phyloP scores from a whole-genome alignment of 2,797 vertebrate genomes.

The Podarcis siculus region DNA sequence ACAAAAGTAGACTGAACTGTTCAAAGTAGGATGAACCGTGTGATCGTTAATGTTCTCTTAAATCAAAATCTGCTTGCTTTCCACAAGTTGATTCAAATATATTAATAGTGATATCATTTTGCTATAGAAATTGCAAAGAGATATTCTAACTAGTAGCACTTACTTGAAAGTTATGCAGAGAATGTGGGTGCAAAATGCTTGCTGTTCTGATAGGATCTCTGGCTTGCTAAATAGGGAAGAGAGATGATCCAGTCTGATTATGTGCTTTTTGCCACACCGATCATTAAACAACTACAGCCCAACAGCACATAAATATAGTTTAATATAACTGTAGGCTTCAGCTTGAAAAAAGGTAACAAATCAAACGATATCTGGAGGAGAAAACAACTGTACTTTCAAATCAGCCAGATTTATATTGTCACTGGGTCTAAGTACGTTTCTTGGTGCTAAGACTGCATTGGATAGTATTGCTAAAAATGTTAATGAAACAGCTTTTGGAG shows the following conservation, averaged over 20 bases:
- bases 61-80: neutral
- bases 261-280: neutral
- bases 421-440: neutral
- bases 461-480: neutral
- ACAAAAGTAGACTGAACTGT: no score
- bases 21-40: neutral
- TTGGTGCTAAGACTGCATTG: neutral
- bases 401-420: neutral
- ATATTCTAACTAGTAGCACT: neutral
- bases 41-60: neutral
- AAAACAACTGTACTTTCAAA: neutral
- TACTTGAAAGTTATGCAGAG: constrained; percentile 19
- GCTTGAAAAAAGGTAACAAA: neutral
- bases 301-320: neutral
- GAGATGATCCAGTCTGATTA: neutral
- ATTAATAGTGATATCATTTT: neutral
- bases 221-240: constrained; percentile 17
- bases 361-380: neutral
- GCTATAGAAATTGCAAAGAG: neutral
- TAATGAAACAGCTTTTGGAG: neutral
- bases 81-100: neutral
- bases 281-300: neutral
- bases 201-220: constrained; percentile 14
- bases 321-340: neutral
- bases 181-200: constrained; percentile 16